phyloP scores from a whole-genome alignment of 2,113 vertebrate genomes.

The Mormyrus lacerda region DNA sequence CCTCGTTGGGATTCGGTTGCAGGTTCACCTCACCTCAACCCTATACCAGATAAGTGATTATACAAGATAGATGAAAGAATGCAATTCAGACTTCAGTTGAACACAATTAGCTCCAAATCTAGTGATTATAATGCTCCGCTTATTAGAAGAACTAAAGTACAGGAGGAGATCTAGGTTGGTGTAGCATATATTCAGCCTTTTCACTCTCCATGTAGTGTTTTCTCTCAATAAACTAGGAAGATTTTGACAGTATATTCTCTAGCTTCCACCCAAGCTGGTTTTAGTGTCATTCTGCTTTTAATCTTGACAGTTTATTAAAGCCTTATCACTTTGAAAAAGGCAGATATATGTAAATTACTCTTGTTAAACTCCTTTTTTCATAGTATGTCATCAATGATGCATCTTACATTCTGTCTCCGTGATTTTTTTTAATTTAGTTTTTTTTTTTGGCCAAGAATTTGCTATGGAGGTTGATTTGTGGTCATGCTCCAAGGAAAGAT shows the following conservation, averaged over 20 bases:
- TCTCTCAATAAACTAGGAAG: background rate
- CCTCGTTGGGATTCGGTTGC: background rate
- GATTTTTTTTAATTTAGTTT: background rate
- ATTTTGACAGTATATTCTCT: background rate
- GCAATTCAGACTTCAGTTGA: background rate
- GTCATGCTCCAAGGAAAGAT: background rate
- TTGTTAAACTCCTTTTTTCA: background rate
- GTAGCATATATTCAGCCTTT: background rate
- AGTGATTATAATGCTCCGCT: background rate
- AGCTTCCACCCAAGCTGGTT: background rate
- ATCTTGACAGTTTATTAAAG: slow-evolving; percentile 18
- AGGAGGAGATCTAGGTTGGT: background rate
- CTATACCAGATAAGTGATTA: background rate
- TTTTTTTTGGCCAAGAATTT: background rate
- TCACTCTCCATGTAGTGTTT: background rate
- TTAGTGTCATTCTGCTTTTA: background rate
- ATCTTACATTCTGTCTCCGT: background rate
- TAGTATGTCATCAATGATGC: background rate
- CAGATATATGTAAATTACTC: slow-evolving; percentile 5
- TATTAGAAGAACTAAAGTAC: background rate
- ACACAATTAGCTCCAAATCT: background rate
- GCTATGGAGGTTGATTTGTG: background rate
- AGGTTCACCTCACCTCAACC: background rate
- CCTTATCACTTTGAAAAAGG: slow-evolving; percentile 6
- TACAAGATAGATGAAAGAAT: background rate